Base-by-base conservation (phyloP, 2,113 vertebrate species). In the Mesoclemmys tuberculata region DNA sequence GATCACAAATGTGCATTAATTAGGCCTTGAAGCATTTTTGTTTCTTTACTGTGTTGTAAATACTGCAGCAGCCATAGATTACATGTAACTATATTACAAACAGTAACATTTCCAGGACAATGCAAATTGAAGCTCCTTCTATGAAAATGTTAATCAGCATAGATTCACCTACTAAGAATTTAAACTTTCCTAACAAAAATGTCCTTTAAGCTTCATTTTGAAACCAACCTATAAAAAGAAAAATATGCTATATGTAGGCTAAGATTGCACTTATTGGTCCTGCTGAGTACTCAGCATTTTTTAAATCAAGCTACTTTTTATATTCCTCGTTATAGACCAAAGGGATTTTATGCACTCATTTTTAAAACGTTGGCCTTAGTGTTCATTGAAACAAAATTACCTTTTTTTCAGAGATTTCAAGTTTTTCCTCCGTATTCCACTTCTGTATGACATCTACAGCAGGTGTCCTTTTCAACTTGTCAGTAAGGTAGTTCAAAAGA, bases 401-500 rank as follows among this genome's bases (percentile, higher is more conserved):
- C 98, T 98, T 97, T 85, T 92, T 97, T 46, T 98, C 96, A 35
- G 51, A 77, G 71, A 97, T 93, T 85, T 97, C 94, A 46, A 81
- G 21, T 64, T 75, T 92, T 41, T 87, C 87, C 13, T 96, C 88
- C 35, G 90, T 86, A 68, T 94, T 96, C 98, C 98, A 99, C 83
- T 97, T 98, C 87, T 98, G 94, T 93, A 99, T 99, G 38, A 98
- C 13, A 11, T 97, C 95, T 44, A 93, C 84, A 80, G 98, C 95
- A 64, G 99, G 98, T 5, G 96, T 99, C 83, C 79, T 92, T 82
- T 95, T 88, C 19, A 98, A 86, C 75, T 98, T 98, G 24, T 98
- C 98, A 89, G 96, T 94, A 55, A 99, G 94, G 41, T 96, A 95
- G 80, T 91, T 96, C 94, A 99, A 95, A 52, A 99, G 95, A 46